Evolutionary conservation across 2,888 invertebrate species (phyloP).

Genomic region (Malacosoma neustria): DNA sequence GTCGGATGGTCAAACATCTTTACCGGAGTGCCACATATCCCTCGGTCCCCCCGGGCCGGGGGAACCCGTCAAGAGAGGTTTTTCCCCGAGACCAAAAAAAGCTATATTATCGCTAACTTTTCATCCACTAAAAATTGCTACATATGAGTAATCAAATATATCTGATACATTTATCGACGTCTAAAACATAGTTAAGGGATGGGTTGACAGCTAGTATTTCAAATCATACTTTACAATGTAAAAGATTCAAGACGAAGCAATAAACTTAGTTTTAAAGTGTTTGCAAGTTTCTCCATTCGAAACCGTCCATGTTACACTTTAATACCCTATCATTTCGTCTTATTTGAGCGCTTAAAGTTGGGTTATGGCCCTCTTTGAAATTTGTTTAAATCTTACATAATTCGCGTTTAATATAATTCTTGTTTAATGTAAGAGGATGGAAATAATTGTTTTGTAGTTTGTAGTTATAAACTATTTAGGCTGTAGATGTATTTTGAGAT

Average conservation of each 20-base stretch:
- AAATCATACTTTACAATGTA: no score
- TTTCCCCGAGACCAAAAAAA: no score
- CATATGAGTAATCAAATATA: no score
- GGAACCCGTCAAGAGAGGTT: no score
- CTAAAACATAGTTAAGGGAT: no score
- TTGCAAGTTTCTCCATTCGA: background rate
- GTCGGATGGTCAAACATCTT: no score
- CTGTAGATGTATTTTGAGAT: background rate
- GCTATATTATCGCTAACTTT: no score
- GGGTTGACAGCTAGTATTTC: no score
- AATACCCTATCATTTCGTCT: background rate
- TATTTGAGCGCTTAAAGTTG: background rate
- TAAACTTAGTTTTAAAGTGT: background rate
- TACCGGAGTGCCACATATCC: no score
- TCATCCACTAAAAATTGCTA: no score
- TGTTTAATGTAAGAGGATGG: background rate
- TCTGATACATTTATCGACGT: no score
- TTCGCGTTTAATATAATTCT: background rate
- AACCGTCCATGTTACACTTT: background rate
- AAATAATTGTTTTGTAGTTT: background rate
- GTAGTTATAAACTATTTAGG: background rate
- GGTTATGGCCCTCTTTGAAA: background rate
- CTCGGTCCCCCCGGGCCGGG: no score
- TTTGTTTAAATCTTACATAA: background rate
- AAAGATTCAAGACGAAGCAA: background rate